Base-by-base conservation (phyloP, 1,140 invertebrate species). In the Matsumurasca onukii region DNA sequence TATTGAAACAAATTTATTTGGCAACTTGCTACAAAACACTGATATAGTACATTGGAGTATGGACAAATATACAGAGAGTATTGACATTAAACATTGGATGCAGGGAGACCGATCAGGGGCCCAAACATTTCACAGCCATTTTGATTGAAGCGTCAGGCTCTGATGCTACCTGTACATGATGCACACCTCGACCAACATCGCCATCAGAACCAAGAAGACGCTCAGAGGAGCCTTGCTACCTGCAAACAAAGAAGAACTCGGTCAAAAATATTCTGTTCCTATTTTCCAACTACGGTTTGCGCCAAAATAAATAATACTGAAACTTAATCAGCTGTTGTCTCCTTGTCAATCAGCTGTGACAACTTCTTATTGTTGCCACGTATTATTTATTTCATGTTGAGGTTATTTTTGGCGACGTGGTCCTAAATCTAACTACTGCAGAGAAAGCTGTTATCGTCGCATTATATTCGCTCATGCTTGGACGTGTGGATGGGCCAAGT, bases 1-100 rank as follows among this genome's bases (percentile, higher is more conserved):
- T 51, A 51, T 51, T 51, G 49, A 51, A 51, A 3, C 3, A 51
- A 51, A 5, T 51, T 51, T 9, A 51, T 51, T 51, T 9, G n/a
- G 24, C 3, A 20, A 51, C 3, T 51, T n/a, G n/a, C 49, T 51
- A 51, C 49, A 51, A 51, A 51, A 51, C 49, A 51, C 49, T 12
- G 49, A 51, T 51, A 51, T 51, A 51, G 24, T 51, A 51, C 49
- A 51, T 17, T 22, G 24, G 49, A n/a, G 49, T 51, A 51, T 51
- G 3, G 49, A 51, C 49, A 51, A 51, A 51, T 51, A 51, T 51
- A 51, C 49, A 51, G 49, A 20, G n/a, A n/a, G 39, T 45, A 20
- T 51, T 51, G 49, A 51, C 49, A 51, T 22, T 20, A 22, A n/a
- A 22, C n/a, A 17, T 12, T 20, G 17, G 24, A 22, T 51, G 49